phyloP scores from a whole-genome alignment of 2,113 vertebrate genomes.

The Megaleporinus macrocephalus region DNA sequence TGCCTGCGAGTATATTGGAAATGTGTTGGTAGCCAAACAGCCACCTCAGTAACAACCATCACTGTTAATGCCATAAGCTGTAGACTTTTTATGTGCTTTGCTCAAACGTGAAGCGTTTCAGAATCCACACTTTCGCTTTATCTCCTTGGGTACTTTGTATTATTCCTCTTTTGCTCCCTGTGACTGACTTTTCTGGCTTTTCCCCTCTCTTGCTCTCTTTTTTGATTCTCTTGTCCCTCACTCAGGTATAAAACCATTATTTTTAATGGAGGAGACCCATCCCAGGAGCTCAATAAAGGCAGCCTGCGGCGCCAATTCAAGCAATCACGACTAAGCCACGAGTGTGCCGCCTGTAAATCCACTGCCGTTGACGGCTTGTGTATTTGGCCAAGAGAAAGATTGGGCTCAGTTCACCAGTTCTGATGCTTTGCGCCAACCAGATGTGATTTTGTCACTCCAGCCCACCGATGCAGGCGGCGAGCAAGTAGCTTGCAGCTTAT shows the following conservation, averaged over 20 bases:
- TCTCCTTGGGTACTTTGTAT: neutral
- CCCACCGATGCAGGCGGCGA: slow-evolving; percentile 30
- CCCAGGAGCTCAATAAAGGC: slow-evolving; percentile 58
- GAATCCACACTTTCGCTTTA: neutral
- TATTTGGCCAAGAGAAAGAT: slow-evolving; percentile 64
- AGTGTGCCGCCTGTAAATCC: slow-evolving; percentile 74
- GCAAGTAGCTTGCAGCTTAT: slow-evolving; percentile 6
- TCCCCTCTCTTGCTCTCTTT: slow-evolving; percentile 24
- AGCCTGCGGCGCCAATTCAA: slow-evolving; percentile 66
- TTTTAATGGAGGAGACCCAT: slow-evolving; percentile 68
- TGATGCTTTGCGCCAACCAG: slow-evolving; percentile 28
- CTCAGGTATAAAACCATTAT: slow-evolving; percentile 66
- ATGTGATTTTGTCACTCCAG: slow-evolving; percentile 31
- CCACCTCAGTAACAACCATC: slow-evolving; percentile 18
- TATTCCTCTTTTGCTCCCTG: neutral
- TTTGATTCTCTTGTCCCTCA: slow-evolving; percentile 52
- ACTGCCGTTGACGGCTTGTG: slow-evolving; percentile 70
- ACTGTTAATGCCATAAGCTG: slow-evolving; percentile 9
- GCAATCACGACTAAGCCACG: slow-evolving; percentile 72
- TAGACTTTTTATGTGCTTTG: slow-evolving; percentile 29
- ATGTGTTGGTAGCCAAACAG: slow-evolving; percentile 26
- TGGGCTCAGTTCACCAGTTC: slow-evolving; percentile 37
- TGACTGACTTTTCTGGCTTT: neutral
- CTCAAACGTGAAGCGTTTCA: neutral
- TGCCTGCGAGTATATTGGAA: slow-evolving; percentile 31